Evolutionary conservation across 2,113 vertebrate species (phyloP).

Genomic region (Alethe castanea): DNA sequence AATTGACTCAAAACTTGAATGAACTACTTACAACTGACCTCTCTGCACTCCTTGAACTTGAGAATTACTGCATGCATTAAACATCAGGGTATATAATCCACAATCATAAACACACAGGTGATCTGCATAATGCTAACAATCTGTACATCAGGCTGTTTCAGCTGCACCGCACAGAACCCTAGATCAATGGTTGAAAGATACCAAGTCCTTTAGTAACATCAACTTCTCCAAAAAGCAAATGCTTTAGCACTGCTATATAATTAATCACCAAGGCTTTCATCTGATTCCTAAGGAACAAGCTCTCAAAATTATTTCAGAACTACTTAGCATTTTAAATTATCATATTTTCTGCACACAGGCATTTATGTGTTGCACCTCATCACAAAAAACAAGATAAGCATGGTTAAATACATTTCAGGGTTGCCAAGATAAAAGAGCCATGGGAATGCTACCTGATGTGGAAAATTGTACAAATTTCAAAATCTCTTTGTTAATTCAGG

Average conservation of each 20-base stretch:
- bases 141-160: background rate
- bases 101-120: background rate
- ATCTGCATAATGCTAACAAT: background rate
- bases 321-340: constrained; percentile 50
- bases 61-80: background rate
- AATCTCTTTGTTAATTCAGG: background rate
- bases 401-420: constrained; percentile 26
- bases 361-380: background rate
- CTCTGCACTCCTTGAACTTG: background rate
- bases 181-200: background rate
- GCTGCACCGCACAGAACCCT: background rate
- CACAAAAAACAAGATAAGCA: background rate
- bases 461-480: constrained; percentile 15
- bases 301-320: constrained; percentile 42
- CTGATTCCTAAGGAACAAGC: constrained; percentile 7
- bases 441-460: background rate
- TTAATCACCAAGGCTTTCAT: constrained; percentile 22
- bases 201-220: background rate
- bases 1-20: background rate
- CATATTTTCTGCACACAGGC: background rate
- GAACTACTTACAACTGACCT: background rate
- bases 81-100: background rate
- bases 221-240: background rate
- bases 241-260: constrained; percentile 12
- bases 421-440: background rate